phyloP scores from a whole-genome alignment of 2,113 vertebrate genomes.

The Chaetura pelagica region DNA sequence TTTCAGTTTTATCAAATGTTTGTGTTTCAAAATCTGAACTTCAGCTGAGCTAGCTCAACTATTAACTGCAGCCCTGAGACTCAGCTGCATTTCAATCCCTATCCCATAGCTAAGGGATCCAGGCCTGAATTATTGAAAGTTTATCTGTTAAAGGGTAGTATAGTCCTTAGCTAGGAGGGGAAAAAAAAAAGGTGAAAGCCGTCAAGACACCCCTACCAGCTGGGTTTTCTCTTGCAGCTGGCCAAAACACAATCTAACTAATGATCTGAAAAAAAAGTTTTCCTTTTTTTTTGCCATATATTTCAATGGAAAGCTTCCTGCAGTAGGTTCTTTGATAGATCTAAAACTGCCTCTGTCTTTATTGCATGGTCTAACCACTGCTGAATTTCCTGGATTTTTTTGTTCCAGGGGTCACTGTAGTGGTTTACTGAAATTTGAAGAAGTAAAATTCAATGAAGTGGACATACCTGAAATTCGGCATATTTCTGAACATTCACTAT shows the following conservation, averaged over 20 bases:
- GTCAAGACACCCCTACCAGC: not conserved
- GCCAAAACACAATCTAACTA: constrained; percentile 39
- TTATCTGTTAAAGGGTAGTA: not conserved
- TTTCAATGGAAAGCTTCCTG: constrained; percentile 30
- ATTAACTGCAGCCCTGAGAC: not conserved
- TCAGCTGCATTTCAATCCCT: not conserved
- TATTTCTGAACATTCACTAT: not conserved
- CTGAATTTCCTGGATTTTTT: constrained; percentile 19
- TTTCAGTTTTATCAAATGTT: not conserved
- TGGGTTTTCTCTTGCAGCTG: constrained; percentile 21
- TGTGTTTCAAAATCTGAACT: not conserved
- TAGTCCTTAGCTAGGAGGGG: not conserved
- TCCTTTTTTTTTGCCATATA: not conserved
- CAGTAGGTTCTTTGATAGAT: constrained; percentile 28
- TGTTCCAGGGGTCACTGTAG: constrained; percentile 31
- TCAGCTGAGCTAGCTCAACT: not conserved
- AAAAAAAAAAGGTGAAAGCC: not conserved
- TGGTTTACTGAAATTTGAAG: not conserved
- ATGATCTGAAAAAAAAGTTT: constrained; percentile 14
- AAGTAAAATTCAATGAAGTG: not conserved
- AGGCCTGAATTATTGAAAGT: not conserved
- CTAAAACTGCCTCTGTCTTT: constrained; percentile 36
- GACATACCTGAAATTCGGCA: not conserved
- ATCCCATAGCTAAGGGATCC: not conserved
- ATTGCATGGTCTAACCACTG: not conserved